Base-by-base conservation (phyloP, 2,888 invertebrate genomes). In the Parasteatoda lunata region DNA sequence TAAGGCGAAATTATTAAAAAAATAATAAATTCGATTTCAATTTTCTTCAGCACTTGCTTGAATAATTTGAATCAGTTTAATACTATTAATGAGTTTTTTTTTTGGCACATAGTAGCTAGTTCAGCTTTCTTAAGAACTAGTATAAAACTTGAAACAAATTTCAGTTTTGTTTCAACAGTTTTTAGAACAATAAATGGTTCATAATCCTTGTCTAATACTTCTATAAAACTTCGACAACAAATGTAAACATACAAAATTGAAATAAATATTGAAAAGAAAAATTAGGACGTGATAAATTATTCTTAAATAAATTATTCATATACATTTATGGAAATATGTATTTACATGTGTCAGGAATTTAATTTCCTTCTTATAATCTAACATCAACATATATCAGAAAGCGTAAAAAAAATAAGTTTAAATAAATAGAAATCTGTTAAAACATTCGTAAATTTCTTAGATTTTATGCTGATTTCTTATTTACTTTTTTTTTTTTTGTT, bases 341-440 rank as follows among this genome's bases (percentile, higher is more conserved):
- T 87, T 52, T 87, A 87, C 86, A 87, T 45, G 77, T 82, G 69
- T 68, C 69, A 54, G n/a, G 77, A 87, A 77, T 82, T 72, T 77
- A 64, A 66, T 69, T 77, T 69, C 69, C 59, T 77, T 49, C 65
- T 51, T 45, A 48, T 59, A 69, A 65, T 77, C 81, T 68, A 87
- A 72, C 48, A 85, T 73, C 51, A 75, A 85, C 77, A 81, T 49
- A 82, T 59, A 54, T 73, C 49, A 51, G 64, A 81, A 86, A 8
- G 30, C 76, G 48, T 77, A 81, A 84, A 11, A 73, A 76, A 84
- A 87, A 71, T 65, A 81, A 80, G 68, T 77, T 30, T 52, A 66
- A 82, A 81, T 13, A 68, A 59, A 75, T 81, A 75, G 13, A 75
- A 73, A 52, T 73, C 66, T 73, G 65, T 80, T 49, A 51, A 66